Percentiles rank a stretch among this genome's conserved stretches.
Conservation (phyloP, 2,888 invertebrate species). For the Metellina segmentata region DNA sequence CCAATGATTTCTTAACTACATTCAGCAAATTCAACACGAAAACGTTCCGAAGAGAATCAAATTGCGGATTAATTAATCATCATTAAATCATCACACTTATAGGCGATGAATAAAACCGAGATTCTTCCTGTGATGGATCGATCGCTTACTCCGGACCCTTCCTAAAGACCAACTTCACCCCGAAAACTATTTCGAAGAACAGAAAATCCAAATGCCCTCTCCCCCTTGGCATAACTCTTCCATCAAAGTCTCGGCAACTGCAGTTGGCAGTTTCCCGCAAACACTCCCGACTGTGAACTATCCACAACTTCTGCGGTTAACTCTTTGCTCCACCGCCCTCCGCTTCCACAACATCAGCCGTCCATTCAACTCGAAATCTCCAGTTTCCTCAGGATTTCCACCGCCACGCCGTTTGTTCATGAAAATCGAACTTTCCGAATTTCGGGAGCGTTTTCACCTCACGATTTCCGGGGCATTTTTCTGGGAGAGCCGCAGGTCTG, state of each 20-base stretch:
- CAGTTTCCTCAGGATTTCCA: slow-evolving; percentile 6
- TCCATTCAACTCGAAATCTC: slow-evolving; percentile 12
- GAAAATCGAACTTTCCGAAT: slow-evolving; percentile 55
- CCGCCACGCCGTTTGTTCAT: slow-evolving; percentile 16
- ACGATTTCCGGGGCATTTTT: slow-evolving; percentile 15
- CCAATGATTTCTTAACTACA: too few relatives aligned
- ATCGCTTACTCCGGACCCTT: not conserved
- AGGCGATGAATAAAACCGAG: not conserved
- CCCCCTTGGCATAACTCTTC: slow-evolving; percentile 31
- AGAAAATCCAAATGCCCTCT: slow-evolving; percentile 13
- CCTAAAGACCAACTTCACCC: not conserved
- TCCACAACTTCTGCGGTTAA: not conserved
- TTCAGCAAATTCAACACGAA: too few relatives aligned
- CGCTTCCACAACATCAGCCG: not conserved
- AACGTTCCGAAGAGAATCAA: not conserved
- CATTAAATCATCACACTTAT: not conserved
- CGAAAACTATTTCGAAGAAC: slow-evolving; percentile 3
- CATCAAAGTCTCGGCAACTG: slow-evolving; percentile 21
- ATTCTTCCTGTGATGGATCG: not conserved
- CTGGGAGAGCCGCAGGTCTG: slow-evolving; percentile 16
- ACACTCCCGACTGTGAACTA: slow-evolving; percentile 22
- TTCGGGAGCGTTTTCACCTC: slow-evolving; percentile 29
- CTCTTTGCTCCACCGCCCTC: not conserved
- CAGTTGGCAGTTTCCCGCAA: slow-evolving; percentile 21
- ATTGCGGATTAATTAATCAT: not conserved